Conservation (phyloP, 1,140 invertebrate species). For the Caenorhabditis inopinata region DNA sequence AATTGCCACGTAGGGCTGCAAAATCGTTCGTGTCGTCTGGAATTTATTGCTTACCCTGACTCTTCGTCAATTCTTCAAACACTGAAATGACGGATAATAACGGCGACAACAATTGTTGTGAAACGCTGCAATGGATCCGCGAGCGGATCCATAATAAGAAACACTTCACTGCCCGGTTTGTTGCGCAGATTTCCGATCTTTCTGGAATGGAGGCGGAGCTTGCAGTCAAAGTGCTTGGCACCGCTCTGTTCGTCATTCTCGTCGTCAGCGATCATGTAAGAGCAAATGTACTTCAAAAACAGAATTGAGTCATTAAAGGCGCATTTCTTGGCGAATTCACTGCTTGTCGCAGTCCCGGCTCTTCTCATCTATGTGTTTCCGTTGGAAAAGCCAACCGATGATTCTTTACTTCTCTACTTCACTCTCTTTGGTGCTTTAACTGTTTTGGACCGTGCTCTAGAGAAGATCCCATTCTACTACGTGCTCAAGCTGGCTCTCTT, state of each 20-base stretch:
- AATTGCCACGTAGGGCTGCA: too few relatives aligned
- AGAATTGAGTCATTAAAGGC: neutral
- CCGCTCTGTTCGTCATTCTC: neutral
- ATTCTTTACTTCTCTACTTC: neutral
- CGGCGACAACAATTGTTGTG: slow-evolving; percentile 14
- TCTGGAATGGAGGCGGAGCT: neutral
- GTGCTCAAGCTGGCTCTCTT: slow-evolving; percentile 7
- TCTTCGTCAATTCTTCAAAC: neutral
- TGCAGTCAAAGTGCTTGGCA: neutral
- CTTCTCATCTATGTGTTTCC: slow-evolving; percentile 15
- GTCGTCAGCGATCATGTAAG: neutral
- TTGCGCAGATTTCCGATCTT: neutral
- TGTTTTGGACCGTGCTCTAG: neutral
- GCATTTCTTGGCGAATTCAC: slow-evolving; percentile 2
- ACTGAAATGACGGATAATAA: neutral
- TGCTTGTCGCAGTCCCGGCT: neutral
- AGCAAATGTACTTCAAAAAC: too few relatives aligned
- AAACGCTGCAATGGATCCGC: slow-evolving; percentile 5
- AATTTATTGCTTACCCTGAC: neutral
- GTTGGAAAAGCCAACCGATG: neutral
- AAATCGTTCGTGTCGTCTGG: too few relatives aligned
- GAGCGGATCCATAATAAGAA: slow-evolving; percentile 4
- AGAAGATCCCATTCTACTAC: slow-evolving; percentile 28
- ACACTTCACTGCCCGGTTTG: slow-evolving; percentile 12
- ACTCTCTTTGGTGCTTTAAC: neutral